phyloP scores from a whole-genome alignment of 2,797 vertebrate species.

The Clarias pachynema region DNA sequence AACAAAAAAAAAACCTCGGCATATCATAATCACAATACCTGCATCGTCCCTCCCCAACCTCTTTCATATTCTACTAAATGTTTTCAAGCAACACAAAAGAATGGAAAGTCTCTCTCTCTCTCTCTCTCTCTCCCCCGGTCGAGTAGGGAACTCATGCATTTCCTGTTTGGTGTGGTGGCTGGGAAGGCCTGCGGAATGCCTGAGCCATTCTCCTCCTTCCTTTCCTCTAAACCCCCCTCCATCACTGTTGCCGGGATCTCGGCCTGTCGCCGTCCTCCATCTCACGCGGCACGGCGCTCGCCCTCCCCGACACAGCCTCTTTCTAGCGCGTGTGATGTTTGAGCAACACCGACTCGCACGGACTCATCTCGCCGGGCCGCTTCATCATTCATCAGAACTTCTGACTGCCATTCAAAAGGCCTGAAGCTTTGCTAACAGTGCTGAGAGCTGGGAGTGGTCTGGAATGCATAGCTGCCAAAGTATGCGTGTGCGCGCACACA shows the following conservation, averaged over 20 bases:
- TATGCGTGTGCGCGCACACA: not conserved
- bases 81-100: conserved; percentile 41
- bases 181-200: conserved; percentile 53
- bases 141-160: conserved; percentile 55
- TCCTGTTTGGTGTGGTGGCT: conserved; percentile 60
- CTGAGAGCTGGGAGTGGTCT: conserved; percentile 50
- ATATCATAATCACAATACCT: conserved; percentile 9
- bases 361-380: not conserved
- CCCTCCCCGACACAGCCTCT: conserved; percentile 10
- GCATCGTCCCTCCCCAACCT: not conserved
- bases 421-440: conserved; percentile 35
- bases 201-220: conserved; percentile 53
- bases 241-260: conserved; percentile 36
- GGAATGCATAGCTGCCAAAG: conserved; percentile 51
- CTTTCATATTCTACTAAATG: conserved; percentile 34
- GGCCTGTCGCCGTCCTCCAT: conserved; percentile 36
- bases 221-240: conserved; percentile 44
- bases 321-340: not conserved
- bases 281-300: not conserved
- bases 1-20: not conserved
- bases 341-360: not conserved
- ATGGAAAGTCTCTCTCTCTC: conserved; percentile 47
- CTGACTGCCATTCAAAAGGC: conserved; percentile 26
- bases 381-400: conserved; percentile 19
- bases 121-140: conserved; percentile 31